Base-by-base conservation (phyloP, 2,113 vertebrate genomes). In the Nibea albiflora region DNA sequence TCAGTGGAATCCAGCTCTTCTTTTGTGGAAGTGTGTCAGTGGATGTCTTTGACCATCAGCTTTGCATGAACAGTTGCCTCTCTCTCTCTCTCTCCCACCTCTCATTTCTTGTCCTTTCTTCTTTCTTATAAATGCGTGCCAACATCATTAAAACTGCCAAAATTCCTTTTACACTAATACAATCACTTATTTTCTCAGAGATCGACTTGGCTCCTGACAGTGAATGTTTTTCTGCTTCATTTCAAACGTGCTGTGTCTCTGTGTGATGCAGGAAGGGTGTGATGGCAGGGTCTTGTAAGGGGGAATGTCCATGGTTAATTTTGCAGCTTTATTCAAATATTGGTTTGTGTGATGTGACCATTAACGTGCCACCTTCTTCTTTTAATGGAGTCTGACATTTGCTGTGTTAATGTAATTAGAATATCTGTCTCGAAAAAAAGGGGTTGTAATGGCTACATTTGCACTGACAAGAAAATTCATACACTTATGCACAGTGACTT, bases 41-140 rank as follows among this genome's bases (percentile, higher is more conserved):
- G 49, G 28, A 86, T 19, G 65, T 90, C 85, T 81, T 89, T 92
- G 84, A 84, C 91, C 88, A 85, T 91, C 85, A 83, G 88, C 90
- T 89, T 90, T 92, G 91, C 90, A 93, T 93, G 83, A 82, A 78
- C 73, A 50, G 20, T 80, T 66, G 71, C 71, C 56, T 85, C 76
- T 74, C 58, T 77, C 28, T 56, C 35, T 73, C 24, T 26, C 28
- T 56, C 35, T 73, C 24, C 2, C 74, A 76, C 47, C 14, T 69
- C 24, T 67, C 24, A 52, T 75, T 79, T 85, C 69, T 64, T 77
- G 28, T 68, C 60, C 53, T 76, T 76, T 71, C 22, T 73, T 71
- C 28, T 60, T 26, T 54, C 58, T 78, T 78, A 9, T 42, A 65
- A 83, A 79, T 57, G 31, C 82, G 57, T 82, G 67, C 73, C 80